Conservation (phyloP, 2,888 invertebrate species). For the Galerucella pusilla region DNA sequence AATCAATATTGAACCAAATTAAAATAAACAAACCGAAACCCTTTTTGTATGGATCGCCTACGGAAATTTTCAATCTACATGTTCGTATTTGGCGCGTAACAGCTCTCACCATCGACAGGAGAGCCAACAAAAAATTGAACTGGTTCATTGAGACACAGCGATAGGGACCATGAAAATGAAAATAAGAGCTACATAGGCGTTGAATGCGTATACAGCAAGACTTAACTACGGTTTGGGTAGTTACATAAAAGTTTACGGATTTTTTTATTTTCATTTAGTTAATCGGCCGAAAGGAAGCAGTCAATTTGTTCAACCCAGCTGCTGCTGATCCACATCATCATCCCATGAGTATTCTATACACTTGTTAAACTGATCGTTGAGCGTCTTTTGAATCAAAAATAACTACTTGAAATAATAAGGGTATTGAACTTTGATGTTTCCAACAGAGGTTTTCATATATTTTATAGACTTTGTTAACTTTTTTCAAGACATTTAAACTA, state of each 20-base stretch:
- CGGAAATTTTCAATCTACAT: slow-evolving; percentile 21
- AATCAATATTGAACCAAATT: slow-evolving; percentile 1
- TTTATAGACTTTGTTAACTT: no score
- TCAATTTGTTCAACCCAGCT: background rate
- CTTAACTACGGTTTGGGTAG: background rate
- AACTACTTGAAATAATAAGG: no score
- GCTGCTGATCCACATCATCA: no score
- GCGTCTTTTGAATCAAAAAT: no score
- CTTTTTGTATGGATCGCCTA: slow-evolving; percentile 5
- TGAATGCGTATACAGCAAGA: slow-evolving; percentile 2
- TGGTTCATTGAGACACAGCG: background rate
- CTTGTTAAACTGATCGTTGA: no score
- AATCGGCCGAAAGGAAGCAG: background rate
- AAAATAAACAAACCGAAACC: slow-evolving; percentile 20
- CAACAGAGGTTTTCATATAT: no score
- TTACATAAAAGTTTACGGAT: background rate
- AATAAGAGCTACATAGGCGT: background rate
- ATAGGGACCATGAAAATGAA: background rate
- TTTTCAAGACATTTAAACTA: no score
- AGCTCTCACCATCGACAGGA: slow-evolving; percentile 2
- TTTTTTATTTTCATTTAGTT: background rate
- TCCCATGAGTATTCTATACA: no score
- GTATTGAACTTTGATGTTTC: no score
- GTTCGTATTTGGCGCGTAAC: slow-evolving; percentile 18
- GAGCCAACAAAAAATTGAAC: slow-evolving; percentile 3